A percentile compares a stretch with the other conserved stretches of the same genome.
These are phyloP conservation scores for Dryomyza anilis DNA, from an alignment of 2,888 invertebrate genomes.

Conservation along the genomic window DNA sequence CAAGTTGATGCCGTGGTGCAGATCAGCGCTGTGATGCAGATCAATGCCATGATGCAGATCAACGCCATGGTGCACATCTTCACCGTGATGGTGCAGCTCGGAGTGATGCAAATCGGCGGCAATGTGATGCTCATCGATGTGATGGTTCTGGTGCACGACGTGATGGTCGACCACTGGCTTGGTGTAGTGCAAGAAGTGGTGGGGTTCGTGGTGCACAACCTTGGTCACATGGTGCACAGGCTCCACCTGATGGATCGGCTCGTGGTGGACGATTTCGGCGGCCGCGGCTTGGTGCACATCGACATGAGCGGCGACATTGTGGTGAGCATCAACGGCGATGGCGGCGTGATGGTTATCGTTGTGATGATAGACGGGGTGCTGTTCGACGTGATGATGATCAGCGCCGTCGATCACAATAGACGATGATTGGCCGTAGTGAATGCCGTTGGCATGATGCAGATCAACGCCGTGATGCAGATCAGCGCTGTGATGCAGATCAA, in stretches of 20 bases:
- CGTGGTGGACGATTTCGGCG: constrained; percentile 53
- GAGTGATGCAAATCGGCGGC: constrained; percentile 44
- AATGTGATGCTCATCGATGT: constrained; percentile 48
- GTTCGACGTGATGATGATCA: constrained; percentile 42
- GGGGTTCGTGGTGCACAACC: constrained; percentile 57
- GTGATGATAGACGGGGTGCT: constrained; percentile 49
- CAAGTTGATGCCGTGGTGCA: constrained; percentile 37
- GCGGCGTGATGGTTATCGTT: constrained; percentile 41
- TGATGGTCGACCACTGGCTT: constrained; percentile 55
- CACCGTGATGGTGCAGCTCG: constrained; percentile 41
- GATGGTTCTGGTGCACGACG: constrained; percentile 49
- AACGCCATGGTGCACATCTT: constrained; percentile 34
- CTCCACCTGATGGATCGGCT: constrained; percentile 55
- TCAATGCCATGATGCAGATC: constrained; percentile 36
- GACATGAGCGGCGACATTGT: constrained; percentile 40
- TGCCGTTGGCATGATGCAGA: constrained; percentile 40
- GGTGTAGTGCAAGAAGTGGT: constrained; percentile 56
- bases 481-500: constrained; percentile 49
- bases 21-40: constrained; percentile 37
- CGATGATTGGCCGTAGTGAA: constrained; percentile 49
- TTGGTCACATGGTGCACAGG: constrained; percentile 58
- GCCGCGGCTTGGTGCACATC: constrained; percentile 42
- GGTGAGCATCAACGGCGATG: constrained; percentile 41
- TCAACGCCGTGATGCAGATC: constrained; percentile 47
- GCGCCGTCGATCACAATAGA: constrained; percentile 52